phyloP scores from a whole-genome alignment of 2,888 invertebrate genomes.

The Allophyes oxyacanthae region DNA sequence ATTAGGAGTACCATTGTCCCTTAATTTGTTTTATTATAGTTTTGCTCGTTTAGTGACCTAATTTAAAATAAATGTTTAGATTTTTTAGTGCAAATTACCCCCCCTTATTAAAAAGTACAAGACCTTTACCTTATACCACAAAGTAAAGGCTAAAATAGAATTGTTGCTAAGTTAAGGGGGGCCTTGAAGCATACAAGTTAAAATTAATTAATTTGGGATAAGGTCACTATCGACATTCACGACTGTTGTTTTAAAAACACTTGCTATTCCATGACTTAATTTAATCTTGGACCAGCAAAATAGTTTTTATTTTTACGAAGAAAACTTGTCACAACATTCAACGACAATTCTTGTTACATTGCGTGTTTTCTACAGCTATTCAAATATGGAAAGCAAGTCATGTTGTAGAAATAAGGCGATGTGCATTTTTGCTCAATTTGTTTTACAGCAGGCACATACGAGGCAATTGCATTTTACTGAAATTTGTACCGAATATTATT shows the following conservation, averaged over 20 bases:
- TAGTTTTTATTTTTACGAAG: not conserved
- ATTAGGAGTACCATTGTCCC: slow-evolving; percentile 69
- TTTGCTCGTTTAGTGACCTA: slow-evolving; percentile 20
- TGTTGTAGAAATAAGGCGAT: too few species aligned
- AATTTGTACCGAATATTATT: too few species aligned
- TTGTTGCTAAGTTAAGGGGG: too few species aligned
- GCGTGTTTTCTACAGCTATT: not conserved
- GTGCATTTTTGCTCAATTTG: slow-evolving; percentile 23
- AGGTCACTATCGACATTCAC: slow-evolving; percentile 18
- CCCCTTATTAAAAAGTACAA: slow-evolving; percentile 1
- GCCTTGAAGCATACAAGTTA: not conserved
- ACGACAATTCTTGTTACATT: not conserved
- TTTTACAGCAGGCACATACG: not conserved
- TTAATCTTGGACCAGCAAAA: not conserved
- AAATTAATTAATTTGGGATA: slow-evolving; percentile 11
- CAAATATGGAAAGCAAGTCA: too few species aligned
- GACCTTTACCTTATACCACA: not conserved
- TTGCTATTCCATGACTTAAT: slow-evolving; percentile 32
- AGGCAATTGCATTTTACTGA: too few species aligned
- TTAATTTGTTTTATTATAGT: slow-evolving; percentile 21
- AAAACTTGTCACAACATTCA: not conserved
- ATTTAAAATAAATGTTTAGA: slow-evolving; percentile 2
- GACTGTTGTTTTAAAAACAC: slow-evolving; percentile 10
- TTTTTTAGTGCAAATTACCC: too few species aligned
- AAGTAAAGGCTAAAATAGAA: not conserved